These are phyloP conservation scores for Epirrhoe tristata DNA, from an alignment of 2,888 invertebrate species.

Conservation along the genomic window DNA sequence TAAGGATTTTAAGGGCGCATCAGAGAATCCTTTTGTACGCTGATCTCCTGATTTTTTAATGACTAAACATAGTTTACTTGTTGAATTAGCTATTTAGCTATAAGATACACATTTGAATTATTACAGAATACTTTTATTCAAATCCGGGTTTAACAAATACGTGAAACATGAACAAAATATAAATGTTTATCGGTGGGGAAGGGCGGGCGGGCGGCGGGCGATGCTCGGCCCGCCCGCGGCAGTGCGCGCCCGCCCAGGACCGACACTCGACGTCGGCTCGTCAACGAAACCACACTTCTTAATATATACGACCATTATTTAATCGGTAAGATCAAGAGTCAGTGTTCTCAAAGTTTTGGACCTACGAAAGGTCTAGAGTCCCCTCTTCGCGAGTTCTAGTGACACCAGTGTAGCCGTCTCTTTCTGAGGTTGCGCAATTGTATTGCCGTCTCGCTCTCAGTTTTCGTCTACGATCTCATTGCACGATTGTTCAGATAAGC, in stretches of 20 bases:
- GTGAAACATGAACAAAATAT: constrained; percentile 61
- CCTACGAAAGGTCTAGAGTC: constrained; percentile 12
- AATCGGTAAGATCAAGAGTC: constrained; percentile 77
- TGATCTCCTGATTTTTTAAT: background rate
- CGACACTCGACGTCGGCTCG: constrained; percentile 86
- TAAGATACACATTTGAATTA: background rate
- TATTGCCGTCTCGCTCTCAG: constrained; percentile 60
- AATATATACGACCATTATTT: constrained; percentile 76
- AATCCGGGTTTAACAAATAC: constrained; percentile 51
- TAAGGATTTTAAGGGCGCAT: too few species aligned
- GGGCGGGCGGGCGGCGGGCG: constrained; percentile 59
- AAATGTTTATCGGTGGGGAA: constrained; percentile 66
- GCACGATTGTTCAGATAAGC: constrained; percentile 65
- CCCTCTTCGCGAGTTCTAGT: constrained; percentile 30
- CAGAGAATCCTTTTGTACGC: too few species aligned
- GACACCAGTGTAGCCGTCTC: constrained; percentile 62
- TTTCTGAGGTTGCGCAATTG: constrained; percentile 72
- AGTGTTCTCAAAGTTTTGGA: constrained; percentile 58
- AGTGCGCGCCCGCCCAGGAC: constrained; percentile 84
- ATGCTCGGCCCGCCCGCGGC: constrained; percentile 60
- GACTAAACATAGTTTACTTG: background rate
- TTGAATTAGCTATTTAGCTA: too few species aligned
- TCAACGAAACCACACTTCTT: constrained; percentile 80
- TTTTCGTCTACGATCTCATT: constrained; percentile 52
- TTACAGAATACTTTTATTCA: constrained; percentile 29